Evolutionary conservation across 2,888 invertebrate genomes (phyloP), one percentile per base, ranked within the genome.

Genomic region (Dyspetes luteomarginatus): DNA sequence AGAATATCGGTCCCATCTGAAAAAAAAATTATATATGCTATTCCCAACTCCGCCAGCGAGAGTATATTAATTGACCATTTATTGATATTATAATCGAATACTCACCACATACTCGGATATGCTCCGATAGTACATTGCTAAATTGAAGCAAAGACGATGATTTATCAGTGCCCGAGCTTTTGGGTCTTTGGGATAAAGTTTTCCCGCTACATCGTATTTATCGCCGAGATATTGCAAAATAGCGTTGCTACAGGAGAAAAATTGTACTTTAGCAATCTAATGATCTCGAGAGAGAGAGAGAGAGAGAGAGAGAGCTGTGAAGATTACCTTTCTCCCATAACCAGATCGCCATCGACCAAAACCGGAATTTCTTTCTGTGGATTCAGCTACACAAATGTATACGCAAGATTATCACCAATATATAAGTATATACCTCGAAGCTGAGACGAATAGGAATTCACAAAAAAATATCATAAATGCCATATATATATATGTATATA

Each of bases 331-430:
- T 97, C 97, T 84, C 96, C 94, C 67, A 97, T 92, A 84, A 93
- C 93, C 89, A 97, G 96, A 22, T 97, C 97, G 86, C 95, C 94
- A 88, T 97, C 97, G 82, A 97, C 95, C 73, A 97, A 89, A 0
- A 96, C 95, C 0, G 97, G 95, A 87, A 96, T 96, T 91, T 96
- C 96, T 89, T 95, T 96, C 91, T 96, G 96, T 0, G 96, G 96
- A 91, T 96, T 96, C 93, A 95, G 93, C 96, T 96, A 91, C 64
- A 55, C 36, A 43, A 71, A 43, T 30, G 30, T 30, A 22, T 73
- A n/a, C n/a, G n/a, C n/a, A n/a, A n/a, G n/a, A n/a, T n/a, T n/a
- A n/a, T n/a, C n/a, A n/a, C n/a, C n/a, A n/a, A n/a, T n/a, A n/a
- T n/a, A n/a, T n/a, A n/a, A n/a, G n/a, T n/a, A n/a, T n/a, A n/a